Conservation (phyloP, 2,888 invertebrate genomes). For the Argyra leucocephala region DNA sequence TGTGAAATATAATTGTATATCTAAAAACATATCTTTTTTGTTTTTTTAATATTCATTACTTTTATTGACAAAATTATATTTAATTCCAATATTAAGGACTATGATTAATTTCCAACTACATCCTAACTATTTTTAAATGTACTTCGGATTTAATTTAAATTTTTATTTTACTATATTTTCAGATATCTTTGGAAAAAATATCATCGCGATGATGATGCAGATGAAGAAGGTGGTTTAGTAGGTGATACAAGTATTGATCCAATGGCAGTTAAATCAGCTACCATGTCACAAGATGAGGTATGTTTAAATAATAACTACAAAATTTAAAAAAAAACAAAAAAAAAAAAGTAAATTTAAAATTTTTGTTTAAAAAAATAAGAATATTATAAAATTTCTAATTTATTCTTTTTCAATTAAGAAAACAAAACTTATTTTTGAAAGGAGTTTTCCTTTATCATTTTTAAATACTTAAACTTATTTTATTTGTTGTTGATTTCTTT, state of each 20-base stretch:
- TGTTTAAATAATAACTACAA: constrained; percentile 11
- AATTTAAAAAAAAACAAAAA: not conserved
- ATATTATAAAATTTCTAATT: no score
- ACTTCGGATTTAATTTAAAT: constrained; percentile 10
- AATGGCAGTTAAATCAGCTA: constrained; percentile 31
- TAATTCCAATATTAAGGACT: no score
- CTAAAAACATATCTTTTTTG: no score
- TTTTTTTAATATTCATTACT: no score
- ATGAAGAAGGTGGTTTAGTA: constrained; percentile 43
- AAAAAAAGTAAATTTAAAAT: not conserved
- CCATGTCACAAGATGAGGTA: constrained; percentile 33
- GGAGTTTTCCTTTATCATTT: not conserved
- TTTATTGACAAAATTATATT: no score
- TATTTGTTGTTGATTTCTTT: not conserved
- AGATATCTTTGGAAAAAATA: constrained; percentile 51
- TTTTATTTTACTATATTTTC: no score
- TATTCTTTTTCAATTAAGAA: no score
- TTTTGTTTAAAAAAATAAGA: no score
- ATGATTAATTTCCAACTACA: no score
- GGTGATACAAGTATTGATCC: constrained; percentile 44
- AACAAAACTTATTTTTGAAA: not conserved
- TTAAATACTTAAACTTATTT: constrained; percentile 7
- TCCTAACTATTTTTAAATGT: no score
- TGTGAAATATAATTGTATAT: no score
- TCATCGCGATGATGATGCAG: constrained; percentile 42